Conservation (phyloP, 2,888 invertebrate genomes). For the Perithous albicinctus region DNA sequence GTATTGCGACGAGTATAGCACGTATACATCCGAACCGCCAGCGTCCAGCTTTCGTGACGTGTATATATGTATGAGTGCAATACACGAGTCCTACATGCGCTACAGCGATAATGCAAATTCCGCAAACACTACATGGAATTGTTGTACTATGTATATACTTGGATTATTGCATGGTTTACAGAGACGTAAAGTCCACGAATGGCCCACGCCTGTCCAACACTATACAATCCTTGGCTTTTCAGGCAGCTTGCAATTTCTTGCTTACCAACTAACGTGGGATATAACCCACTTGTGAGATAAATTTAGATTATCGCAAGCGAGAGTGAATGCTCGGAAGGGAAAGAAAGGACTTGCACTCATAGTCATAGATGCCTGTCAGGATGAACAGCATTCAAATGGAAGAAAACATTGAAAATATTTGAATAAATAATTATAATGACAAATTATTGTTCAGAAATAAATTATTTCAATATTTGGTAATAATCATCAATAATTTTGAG, state of each 20-base stretch:
- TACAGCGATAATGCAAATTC: neutral
- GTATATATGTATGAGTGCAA: neutral
- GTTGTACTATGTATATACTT: neutral
- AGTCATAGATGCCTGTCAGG: too few species aligned
- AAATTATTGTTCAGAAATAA: too few species aligned
- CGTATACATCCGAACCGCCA: constrained; percentile 32
- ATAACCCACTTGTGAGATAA: constrained; percentile 31
- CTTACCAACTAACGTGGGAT: constrained; percentile 28
- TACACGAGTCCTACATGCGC: neutral
- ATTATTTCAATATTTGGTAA: too few species aligned
- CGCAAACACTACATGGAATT: neutral
- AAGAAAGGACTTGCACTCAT: constrained; percentile 17
- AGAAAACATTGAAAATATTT: neutral
- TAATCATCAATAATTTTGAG: too few species aligned
- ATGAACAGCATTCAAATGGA: too few species aligned
- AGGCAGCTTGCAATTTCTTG: constrained; percentile 36
- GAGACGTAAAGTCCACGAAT: constrained; percentile 60
- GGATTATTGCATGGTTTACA: constrained; percentile 5
- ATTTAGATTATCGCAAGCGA: constrained; percentile 36
- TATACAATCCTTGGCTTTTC: constrained; percentile 14
- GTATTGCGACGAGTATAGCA: constrained; percentile 63
- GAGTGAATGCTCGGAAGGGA: constrained; percentile 17
- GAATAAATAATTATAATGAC: too few species aligned
- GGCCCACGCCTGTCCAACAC: constrained; percentile 44
- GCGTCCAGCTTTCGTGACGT: constrained; percentile 41